Evolutionary conservation across 2,797 vertebrate species (phyloP).

Genomic region (Lagocephalus sceleratus): DNA sequence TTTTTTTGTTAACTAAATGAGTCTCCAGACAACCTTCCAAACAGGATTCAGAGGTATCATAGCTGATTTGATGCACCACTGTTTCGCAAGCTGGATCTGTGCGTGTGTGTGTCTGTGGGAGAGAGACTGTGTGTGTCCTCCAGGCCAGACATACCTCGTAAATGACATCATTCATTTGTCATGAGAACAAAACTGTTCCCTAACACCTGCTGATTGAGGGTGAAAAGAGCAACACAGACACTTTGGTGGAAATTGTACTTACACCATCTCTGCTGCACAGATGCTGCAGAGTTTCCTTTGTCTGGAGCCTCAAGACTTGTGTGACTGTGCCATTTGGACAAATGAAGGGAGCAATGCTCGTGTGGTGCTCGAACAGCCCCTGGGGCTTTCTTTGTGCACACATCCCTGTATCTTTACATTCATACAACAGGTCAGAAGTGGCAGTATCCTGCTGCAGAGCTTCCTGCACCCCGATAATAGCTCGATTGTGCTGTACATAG

Average conservation of each 20-base stretch:
- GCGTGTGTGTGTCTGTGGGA: too few relatives aligned
- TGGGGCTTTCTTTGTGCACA: slow-evolving; percentile 6
- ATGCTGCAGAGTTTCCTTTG: slow-evolving; percentile 11
- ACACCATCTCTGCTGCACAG: slow-evolving; percentile 8
- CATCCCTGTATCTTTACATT: neutral
- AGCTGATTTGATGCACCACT: too few relatives aligned
- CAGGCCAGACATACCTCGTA: slow-evolving; percentile 10
- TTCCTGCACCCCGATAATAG: neutral
- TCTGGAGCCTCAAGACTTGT: slow-evolving; percentile 20
- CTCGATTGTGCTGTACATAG: neutral
- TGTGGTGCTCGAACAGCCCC: slow-evolving; percentile 4
- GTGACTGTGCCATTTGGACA: slow-evolving; percentile 18
- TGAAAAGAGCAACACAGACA: slow-evolving; percentile 17
- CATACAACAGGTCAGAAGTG: slow-evolving; percentile 5
- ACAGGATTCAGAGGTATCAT: too few relatives aligned
- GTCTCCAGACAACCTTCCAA: too few relatives aligned
- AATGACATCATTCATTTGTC: slow-evolving; percentile 35
- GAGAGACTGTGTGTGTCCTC: neutral
- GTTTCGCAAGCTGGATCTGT: too few relatives aligned
- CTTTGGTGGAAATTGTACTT: slow-evolving; percentile 21
- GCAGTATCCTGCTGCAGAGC: neutral
- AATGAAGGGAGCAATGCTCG: slow-evolving; percentile 15
- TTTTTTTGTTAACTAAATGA: slow-evolving; percentile 21
- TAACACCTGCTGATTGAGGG: slow-evolving; percentile 18
- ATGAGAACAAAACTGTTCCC: slow-evolving; percentile 27